A percentile compares a stretch with the other conserved stretches of the same genome.
Evolutionary conservation across 2,797 vertebrate species (phyloP).

Genomic region (Aselliscus stoliczkanus): DNA sequence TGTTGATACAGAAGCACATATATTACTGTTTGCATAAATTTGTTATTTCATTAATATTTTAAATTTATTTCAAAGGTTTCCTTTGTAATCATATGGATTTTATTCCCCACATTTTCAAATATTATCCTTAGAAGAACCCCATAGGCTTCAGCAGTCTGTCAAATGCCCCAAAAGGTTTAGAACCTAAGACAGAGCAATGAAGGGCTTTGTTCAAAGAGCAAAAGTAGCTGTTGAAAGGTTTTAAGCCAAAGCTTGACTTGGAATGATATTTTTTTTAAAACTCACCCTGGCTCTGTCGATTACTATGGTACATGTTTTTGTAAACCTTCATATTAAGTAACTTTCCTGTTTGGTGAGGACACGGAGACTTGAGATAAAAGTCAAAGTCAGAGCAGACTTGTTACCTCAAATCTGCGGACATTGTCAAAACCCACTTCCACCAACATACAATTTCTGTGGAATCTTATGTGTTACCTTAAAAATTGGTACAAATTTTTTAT

Average conservation of each 20-base stretch:
- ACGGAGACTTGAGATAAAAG: neutral
- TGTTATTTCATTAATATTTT: neutral
- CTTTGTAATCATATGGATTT: neutral
- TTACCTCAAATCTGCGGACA: neutral
- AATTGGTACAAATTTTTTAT: neutral
- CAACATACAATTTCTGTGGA: neutral
- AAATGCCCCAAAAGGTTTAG: neutral
- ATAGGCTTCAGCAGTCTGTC: neutral
- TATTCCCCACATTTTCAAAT: conserved; percentile 11
- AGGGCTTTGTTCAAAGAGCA: neutral
- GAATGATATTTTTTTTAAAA: neutral
- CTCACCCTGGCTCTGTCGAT: neutral
- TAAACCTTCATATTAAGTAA: neutral
- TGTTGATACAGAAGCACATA: neutral
- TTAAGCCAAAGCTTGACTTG: neutral
- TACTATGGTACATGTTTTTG: neutral
- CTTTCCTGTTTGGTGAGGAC: neutral
- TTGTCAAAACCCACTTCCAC: neutral
- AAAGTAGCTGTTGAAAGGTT: neutral
- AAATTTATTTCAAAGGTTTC: neutral
- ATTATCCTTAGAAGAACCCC: neutral
- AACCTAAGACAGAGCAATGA: neutral
- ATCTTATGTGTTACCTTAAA: neutral
- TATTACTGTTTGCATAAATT: neutral
- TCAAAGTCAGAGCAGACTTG: neutral